Conservation (phyloP, 2,888 invertebrate genomes). For the Hartigia nigra region DNA sequence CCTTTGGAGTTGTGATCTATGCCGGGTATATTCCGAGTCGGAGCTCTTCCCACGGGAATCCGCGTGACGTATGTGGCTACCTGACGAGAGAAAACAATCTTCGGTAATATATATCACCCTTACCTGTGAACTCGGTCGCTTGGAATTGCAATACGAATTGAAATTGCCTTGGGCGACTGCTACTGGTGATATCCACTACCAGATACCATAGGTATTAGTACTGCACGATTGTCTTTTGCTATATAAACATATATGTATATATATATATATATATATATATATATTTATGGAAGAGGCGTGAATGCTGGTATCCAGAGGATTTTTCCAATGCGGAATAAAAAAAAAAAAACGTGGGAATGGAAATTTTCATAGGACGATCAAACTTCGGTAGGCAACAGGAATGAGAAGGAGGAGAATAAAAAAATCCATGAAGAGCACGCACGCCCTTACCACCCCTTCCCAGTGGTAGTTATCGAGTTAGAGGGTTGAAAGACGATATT, state of each 20-base stretch:
- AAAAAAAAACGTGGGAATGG: conserved; percentile 1
- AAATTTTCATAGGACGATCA: not conserved
- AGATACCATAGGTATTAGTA: not conserved
- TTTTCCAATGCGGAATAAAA: conserved; percentile 6
- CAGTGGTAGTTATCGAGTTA: conserved; percentile 18
- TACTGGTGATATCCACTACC: not conserved
- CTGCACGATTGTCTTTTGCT: not conserved
- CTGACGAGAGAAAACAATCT: conserved; percentile 67
- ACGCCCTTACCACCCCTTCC: not conserved
- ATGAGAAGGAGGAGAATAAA: not conserved
- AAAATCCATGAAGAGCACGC: not conserved
- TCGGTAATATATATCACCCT: conserved; percentile 62
- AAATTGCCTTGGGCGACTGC: conserved; percentile 10
- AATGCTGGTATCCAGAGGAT: not conserved
- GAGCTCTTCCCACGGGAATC: conserved; percentile 55
- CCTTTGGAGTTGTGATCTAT: conserved; percentile 63
- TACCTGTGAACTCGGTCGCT: conserved; percentile 26
- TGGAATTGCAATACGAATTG: conserved; percentile 21
- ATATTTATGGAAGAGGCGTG: not conserved
- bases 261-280: not conserved
- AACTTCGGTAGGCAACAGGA: conserved; percentile 1
- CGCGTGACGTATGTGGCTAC: conserved; percentile 65
- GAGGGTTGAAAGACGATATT: conserved; percentile 23
- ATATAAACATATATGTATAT: not conserved
- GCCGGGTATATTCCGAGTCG: conserved; percentile 56